These are phyloP conservation scores for Microplitis manilae DNA, from an alignment of 2,888 invertebrate species.

Conservation along the genomic window DNA sequence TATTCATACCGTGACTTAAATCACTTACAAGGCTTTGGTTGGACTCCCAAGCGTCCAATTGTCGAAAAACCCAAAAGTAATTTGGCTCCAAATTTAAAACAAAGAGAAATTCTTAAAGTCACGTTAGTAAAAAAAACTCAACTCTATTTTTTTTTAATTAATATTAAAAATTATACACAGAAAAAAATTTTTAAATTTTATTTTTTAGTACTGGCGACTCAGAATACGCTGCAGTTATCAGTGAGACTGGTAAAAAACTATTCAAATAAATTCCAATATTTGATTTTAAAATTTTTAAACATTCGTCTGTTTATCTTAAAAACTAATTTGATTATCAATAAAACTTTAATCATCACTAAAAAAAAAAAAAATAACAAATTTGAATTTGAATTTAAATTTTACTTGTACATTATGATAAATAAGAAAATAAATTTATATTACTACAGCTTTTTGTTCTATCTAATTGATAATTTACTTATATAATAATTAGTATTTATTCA, in stretches of 20 bases:
- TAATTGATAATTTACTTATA: no score
- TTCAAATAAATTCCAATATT: slow-evolving; percentile 36
- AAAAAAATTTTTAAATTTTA: neutral
- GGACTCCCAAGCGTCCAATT: slow-evolving; percentile 19
- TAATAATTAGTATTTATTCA: neutral
- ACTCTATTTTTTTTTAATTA: neutral
- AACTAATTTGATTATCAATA: neutral
- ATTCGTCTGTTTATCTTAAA: neutral
- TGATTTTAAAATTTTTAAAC: no score
- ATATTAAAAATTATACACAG: neutral
- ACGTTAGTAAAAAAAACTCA: slow-evolving; percentile 48
- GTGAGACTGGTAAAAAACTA: slow-evolving; percentile 53
- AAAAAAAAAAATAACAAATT: no score
- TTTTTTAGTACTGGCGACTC: slow-evolving; percentile 58
- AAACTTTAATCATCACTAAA: neutral
- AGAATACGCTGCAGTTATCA: slow-evolving; percentile 57
- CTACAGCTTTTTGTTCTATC: no score
- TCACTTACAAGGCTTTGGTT: slow-evolving; percentile 37
- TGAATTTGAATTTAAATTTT: no score
- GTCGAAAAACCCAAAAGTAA: slow-evolving; percentile 49
- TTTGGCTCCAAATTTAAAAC: slow-evolving; percentile 53
- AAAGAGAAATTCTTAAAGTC: slow-evolving; percentile 57
- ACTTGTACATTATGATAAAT: no score
- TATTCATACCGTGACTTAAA: slow-evolving; percentile 56
- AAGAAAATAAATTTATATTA: no score